These are phyloP conservation scores for Heterodera schachtii DNA, from an alignment of 1,140 invertebrate species.

Conservation along the genomic window DNA sequence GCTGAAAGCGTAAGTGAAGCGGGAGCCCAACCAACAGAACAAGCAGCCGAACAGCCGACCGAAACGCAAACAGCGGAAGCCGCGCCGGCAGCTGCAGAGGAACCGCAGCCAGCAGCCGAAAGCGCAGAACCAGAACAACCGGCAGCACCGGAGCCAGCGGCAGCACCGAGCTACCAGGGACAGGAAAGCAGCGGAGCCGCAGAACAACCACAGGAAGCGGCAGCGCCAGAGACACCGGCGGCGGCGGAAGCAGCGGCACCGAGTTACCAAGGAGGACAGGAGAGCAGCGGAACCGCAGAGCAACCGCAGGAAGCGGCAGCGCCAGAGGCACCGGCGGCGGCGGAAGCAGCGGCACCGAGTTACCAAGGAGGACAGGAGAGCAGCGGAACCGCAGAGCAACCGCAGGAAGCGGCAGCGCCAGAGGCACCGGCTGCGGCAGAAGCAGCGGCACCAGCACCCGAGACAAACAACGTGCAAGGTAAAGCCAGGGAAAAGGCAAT, in stretches of 20 bases:
- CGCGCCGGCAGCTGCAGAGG: conserved; percentile 11
- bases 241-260: no score
- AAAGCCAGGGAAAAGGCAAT: background rate
- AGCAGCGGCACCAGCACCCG: conserved; percentile 31
- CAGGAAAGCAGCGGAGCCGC: conserved; percentile 18
- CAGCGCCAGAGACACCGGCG: conserved; percentile 1
- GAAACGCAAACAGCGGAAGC: conserved; percentile 25
- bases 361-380: conserved; percentile 16
- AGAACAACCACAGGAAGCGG: conserved; percentile 12
- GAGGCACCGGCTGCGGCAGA: conserved; percentile 5
- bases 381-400: background rate
- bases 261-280: background rate
- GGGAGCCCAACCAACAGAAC: background rate
- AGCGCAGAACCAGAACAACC: conserved; percentile 22
- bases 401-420: background rate
- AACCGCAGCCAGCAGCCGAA: conserved; percentile 44
- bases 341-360: conserved; percentile 24
- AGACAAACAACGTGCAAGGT: conserved; percentile 17
- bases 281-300: conserved; percentile 12
- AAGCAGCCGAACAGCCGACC: background rate
- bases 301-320: conserved; percentile 18
- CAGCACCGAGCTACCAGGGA: background rate
- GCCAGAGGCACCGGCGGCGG: background rate
- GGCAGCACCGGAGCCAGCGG: background rate
- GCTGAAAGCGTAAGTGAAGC: background rate